Conservation (phyloP, 2,797 vertebrate species). For the Urophycis tenuis region DNA sequence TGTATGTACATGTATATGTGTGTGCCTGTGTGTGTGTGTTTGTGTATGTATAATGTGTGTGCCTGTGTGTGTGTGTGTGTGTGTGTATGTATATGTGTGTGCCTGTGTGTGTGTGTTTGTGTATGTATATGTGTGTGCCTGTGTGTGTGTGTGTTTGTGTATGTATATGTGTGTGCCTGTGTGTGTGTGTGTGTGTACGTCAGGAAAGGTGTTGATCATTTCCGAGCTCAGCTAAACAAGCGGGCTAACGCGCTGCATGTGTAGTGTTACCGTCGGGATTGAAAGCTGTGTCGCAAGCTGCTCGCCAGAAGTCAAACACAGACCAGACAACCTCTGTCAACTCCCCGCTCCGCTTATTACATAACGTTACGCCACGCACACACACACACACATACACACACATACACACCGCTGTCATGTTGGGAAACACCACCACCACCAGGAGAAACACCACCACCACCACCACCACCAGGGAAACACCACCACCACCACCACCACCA, state of each 20-base stretch:
- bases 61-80: neutral
- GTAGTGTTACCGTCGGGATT: neutral
- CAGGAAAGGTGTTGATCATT: neutral
- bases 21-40: neutral
- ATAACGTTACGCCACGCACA: constrained; percentile 58
- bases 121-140: neutral
- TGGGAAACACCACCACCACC: constrained; percentile 29
- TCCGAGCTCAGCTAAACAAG: neutral
- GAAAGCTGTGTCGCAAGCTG: neutral
- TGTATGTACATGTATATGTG: neutral
- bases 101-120: neutral
- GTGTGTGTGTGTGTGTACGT: neutral
- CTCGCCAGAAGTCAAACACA: constrained; percentile 27
- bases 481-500: too few relatives aligned
- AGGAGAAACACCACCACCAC: too few relatives aligned
- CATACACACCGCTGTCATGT: constrained; percentile 55
- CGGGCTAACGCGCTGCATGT: neutral
- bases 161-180: neutral
- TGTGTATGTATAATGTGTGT: neutral
- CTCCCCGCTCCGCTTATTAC: constrained; percentile 55
- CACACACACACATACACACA: constrained; percentile 43
- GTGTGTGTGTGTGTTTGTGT: neutral
- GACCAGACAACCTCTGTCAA: constrained; percentile 24
- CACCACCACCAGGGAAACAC: too few relatives aligned
- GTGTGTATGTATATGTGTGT: neutral